Conservation (phyloP, 2,797 vertebrate species). For the Gymnothorax reevesii region DNA sequence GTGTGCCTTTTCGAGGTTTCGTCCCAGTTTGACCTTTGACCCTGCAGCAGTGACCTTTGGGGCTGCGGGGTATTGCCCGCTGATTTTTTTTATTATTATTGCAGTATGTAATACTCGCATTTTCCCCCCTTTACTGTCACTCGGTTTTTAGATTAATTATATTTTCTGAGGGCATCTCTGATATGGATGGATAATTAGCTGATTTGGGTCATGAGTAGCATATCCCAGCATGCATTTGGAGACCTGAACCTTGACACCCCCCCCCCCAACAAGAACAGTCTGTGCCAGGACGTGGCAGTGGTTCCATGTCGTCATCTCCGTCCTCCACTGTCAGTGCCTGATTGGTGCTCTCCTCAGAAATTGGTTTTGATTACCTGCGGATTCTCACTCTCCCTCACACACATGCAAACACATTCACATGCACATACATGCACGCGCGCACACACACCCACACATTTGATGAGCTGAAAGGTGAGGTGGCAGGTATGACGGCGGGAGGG, state of each 20-base stretch:
- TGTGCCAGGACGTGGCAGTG: not conserved
- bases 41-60: too few relatives aligned
- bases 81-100: too few relatives aligned
- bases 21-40: too few relatives aligned
- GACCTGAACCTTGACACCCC: not conserved
- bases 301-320: constrained; percentile 31
- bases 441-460: not conserved
- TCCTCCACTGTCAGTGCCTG: constrained; percentile 58
- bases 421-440: not conserved
- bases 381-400: not conserved
- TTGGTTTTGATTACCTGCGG: constrained; percentile 42
- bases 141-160: too few relatives aligned
- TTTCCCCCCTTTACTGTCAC: too few relatives aligned
- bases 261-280: not conserved
- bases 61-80: too few relatives aligned
- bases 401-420: not conserved
- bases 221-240: too few relatives aligned
- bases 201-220: too few relatives aligned
- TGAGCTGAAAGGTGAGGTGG: not conserved
- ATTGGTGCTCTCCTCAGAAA: constrained; percentile 58
- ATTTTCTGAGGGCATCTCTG: not conserved
- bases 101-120: too few relatives aligned
- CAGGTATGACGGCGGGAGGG: not conserved
- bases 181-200: too few relatives aligned
- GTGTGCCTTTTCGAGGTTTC: too few relatives aligned